Evolutionary conservation across 1,140 invertebrate species (phyloP), one percentile per base, ranked within the genome.

Genomic region (Popillia japonica): DNA sequence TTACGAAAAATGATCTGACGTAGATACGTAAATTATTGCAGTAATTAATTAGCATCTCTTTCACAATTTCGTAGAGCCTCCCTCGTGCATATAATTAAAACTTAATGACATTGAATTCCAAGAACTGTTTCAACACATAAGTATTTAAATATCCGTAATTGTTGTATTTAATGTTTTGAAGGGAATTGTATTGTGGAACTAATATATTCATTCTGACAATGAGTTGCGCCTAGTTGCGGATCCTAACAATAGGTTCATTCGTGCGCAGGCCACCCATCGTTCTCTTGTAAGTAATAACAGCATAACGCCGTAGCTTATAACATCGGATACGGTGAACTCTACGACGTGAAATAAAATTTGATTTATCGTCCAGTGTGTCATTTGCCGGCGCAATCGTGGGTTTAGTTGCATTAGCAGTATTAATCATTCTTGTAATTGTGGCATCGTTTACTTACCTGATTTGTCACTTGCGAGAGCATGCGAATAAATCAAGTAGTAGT

Each of bases 381-480:
- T 55, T 55, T 55, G 48, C 48, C 17, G 17, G 48, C 48, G 48
- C 14, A 17, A 14, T 55, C 48, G 48, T 17, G 7, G 48, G 17
- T 55, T 55, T 17, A 55, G 48, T n/a, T 55, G 48, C 48, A 55
- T 55, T 55, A 55, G 48, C 48, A 55, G 17, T 55, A 55, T 55
- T 55, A 55, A 55, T 55, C 48, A 55, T 55, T 55, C 48, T 55
- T 55, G 48, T 55, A 55, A 55, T 55, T 55, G 48, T 55, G 48
- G 48, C 48, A 55, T 55, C 48, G 48, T 55, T 55, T 17, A 17
- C 48, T 55, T 55, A 17, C 48, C 48, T 55, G 48, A 55, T 55
- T 55, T 55, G 48, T 55, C 48, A 55, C 48, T 55, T 55, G 48
- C 48, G 48, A 55, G 48, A 55, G 48, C 48, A 55, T 55, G 6